These are phyloP conservation scores for Branchellion lobata DNA, from an alignment of 2,888 invertebrate genomes.

Conservation along the genomic window DNA sequence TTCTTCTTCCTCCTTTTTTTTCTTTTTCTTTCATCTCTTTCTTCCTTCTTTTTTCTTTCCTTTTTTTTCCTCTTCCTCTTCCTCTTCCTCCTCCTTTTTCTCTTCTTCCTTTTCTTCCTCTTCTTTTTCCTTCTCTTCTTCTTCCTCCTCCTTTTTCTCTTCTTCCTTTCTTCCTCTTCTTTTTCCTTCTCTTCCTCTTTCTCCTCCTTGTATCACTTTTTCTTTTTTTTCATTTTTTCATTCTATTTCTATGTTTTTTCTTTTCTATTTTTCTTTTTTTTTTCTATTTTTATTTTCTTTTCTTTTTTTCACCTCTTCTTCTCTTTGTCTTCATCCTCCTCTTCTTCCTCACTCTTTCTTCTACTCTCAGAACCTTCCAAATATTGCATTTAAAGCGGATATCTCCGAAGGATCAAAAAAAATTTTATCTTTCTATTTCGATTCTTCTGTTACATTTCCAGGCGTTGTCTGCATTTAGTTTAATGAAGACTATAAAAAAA, in stretches of 20 bases:
- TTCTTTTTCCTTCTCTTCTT: not conserved
- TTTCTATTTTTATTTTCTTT: not conserved
- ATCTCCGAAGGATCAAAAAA: too few relatives aligned
- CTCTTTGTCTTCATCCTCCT: too few relatives aligned
- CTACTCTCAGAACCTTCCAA: too few relatives aligned
- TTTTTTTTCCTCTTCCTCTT: not conserved
- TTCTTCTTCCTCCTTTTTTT: not conserved
- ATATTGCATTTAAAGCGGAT: too few relatives aligned
- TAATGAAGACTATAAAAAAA: too few relatives aligned
- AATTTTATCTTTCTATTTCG: too few relatives aligned
- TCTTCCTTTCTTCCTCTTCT: not conserved
- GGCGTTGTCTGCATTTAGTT: too few relatives aligned
- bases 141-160: not conserved
- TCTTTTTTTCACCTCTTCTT: not conserved
- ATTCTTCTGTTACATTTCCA: too few relatives aligned
- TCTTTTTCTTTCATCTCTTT: not conserved
- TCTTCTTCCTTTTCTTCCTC: not conserved
- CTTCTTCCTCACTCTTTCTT: too few relatives aligned
- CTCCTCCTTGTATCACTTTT: not conserved
- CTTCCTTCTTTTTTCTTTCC: not conserved
- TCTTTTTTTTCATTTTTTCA: not conserved
- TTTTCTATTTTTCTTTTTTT: not conserved
- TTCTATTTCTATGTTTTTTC: not conserved
- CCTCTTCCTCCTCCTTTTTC: not conserved
- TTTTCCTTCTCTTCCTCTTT: not conserved